Conservation (phyloP, 2,113 vertebrate genomes). For the Syngnathus floridae region DNA sequence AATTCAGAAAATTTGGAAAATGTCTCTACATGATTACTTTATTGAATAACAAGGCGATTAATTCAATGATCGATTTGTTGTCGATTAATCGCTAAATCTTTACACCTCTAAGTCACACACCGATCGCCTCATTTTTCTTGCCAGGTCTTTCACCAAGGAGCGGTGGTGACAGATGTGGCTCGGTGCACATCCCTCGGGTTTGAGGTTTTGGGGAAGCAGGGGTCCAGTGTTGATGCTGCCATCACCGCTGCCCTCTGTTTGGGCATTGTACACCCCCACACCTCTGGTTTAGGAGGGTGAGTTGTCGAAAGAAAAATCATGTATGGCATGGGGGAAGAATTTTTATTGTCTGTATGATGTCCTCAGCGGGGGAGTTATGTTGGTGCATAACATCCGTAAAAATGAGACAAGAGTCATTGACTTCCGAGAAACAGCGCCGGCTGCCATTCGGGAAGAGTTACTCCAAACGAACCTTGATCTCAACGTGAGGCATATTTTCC, state of each 20-base stretch:
- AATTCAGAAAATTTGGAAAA: too few species aligned
- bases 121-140: background rate
- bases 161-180: conserved; percentile 86
- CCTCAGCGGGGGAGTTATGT: conserved; percentile 90
- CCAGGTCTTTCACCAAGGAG: conserved; percentile 86
- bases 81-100: too few species aligned
- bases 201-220: conserved; percentile 77
- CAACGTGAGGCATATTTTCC: conserved; percentile 63
- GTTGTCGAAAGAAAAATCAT: conserved; percentile 28
- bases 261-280: conserved; percentile 88
- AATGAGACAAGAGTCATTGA: conserved; percentile 88
- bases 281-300: conserved; percentile 91
- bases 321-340: background rate
- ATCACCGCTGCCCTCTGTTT: conserved; percentile 83
- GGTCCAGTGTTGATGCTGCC: conserved; percentile 92
- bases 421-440: conserved; percentile 90
- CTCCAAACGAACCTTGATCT: conserved; percentile 70
- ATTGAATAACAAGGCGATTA: too few species aligned
- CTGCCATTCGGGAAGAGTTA: conserved; percentile 74
- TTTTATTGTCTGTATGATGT: conserved; percentile 10
- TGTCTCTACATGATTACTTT: too few species aligned
- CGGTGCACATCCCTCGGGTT: conserved; percentile 86
- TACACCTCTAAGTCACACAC: too few species aligned
- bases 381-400: conserved; percentile 88
- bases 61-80: too few species aligned